Conservation (phyloP, 2,113 vertebrate species). For the Plotosus lineatus region DNA sequence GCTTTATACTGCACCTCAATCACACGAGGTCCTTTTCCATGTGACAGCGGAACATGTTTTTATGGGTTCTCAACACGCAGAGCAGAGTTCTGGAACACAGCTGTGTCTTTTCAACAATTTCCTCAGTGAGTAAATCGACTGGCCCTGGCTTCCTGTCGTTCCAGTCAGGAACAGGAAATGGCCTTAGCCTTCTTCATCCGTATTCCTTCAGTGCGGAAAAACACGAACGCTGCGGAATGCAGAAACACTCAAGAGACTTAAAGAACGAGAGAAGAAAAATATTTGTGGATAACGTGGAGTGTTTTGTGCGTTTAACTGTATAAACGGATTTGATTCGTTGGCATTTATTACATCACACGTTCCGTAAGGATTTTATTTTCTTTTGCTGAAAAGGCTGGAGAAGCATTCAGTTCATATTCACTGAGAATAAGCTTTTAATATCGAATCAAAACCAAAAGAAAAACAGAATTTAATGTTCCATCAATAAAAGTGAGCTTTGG, state of each 20-base stretch:
- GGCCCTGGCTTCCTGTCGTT: slow-evolving; percentile 45
- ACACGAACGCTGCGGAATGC: slow-evolving; percentile 30
- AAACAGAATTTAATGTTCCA: too few relatives aligned
- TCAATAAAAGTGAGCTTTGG: too few relatives aligned
- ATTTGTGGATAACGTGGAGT: neutral
- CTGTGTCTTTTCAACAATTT: slow-evolving; percentile 48
- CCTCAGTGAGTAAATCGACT: slow-evolving; percentile 47
- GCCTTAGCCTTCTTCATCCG: slow-evolving; percentile 26
- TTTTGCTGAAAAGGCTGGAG: neutral
- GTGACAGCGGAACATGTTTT: neutral
- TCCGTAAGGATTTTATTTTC: neutral
- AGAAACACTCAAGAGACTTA: neutral
- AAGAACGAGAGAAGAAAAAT: neutral
- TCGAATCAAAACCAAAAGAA: neutral
- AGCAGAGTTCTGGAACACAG: slow-evolving; percentile 17
- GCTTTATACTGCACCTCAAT: neutral
- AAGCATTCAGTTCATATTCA: neutral
- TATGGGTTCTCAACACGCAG: neutral
- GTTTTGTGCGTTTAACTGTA: neutral
- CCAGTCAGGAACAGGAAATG: slow-evolving; percentile 46
- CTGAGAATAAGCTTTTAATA: neutral
- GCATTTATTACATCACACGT: neutral
- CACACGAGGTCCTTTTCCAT: too few relatives aligned
- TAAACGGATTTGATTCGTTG: neutral
- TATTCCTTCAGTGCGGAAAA: slow-evolving; percentile 12